These are phyloP conservation scores for Austrolebias charrua DNA, from an alignment of 2,797 vertebrate genomes.

Conservation along the genomic window DNA sequence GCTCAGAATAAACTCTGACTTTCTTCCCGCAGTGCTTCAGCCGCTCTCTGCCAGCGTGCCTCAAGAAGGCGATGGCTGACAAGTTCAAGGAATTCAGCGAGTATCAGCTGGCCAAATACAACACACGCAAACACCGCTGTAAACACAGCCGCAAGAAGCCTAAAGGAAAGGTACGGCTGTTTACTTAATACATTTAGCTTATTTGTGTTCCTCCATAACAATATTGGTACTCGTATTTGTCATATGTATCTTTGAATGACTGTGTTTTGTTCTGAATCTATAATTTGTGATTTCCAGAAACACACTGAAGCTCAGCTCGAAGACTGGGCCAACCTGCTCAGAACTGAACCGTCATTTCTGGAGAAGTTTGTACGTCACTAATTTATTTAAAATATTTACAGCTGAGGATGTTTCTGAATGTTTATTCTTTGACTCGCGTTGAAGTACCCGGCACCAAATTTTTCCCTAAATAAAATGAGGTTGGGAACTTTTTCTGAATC, in stretches of 20 bases:
- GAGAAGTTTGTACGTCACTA: constrained; percentile 66
- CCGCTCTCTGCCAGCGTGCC: constrained; percentile 79
- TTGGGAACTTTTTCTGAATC: background rate
- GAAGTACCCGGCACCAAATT: background rate
- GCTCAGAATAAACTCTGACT: background rate
- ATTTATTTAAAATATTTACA: background rate
- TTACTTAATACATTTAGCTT: background rate
- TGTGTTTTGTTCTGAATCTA: background rate
- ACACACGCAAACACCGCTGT: constrained; percentile 83
- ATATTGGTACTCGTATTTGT: too few relatives aligned
- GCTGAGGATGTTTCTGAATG: background rate
- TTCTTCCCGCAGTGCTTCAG: constrained; percentile 77
- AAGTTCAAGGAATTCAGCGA: constrained; percentile 89
- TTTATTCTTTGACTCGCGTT: background rate
- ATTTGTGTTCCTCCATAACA: too few relatives aligned
- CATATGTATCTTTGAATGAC: background rate
- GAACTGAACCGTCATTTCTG: constrained; percentile 40
- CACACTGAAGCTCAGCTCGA: constrained; percentile 36
- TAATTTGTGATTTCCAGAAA: constrained; percentile 50
- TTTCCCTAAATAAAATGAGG: background rate
- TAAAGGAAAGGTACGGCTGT: constrained; percentile 54
- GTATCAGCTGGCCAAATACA: constrained; percentile 92
- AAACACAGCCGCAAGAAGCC: constrained; percentile 71
- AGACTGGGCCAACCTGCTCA: constrained; percentile 60
- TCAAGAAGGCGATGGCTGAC: constrained; percentile 84